phyloP scores from a whole-genome alignment of 2,888 invertebrate species.

The Cremastinae sp. region DNA sequence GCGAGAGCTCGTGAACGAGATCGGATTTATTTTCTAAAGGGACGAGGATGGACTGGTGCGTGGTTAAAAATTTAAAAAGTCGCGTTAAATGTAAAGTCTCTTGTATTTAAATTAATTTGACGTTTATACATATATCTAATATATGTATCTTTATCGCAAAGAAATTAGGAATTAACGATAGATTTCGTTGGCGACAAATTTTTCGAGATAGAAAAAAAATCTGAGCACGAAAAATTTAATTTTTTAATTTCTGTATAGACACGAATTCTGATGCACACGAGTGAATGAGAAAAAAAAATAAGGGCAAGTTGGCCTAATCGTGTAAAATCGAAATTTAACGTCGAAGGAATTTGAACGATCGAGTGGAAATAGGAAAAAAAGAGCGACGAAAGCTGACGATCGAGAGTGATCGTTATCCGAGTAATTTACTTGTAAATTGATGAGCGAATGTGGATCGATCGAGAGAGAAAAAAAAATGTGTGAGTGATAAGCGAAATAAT shows the following conservation, averaged over 20 bases:
- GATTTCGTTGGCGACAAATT: too few species aligned
- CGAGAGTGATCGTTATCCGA: conserved; percentile 18
- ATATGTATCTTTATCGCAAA: conserved; percentile 10
- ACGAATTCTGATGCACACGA: too few species aligned
- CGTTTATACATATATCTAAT: not conserved
- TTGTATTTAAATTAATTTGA: too few species aligned
- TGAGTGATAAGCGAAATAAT: conserved; percentile 34
- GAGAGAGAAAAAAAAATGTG: conserved; percentile 25
- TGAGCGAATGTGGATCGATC: conserved; percentile 28
- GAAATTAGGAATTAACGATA: too few species aligned
- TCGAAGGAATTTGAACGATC: conserved; percentile 26
- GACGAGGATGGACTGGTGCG: conserved; percentile 43
- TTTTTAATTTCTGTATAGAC: too few species aligned
- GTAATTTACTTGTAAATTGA: conserved; percentile 53
- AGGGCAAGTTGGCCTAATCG: conserved; percentile 55
- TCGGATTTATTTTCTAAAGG: conserved; percentile 57
- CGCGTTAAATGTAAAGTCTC: not conserved
- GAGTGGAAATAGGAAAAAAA: conserved; percentile 11
- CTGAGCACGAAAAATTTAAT: not conserved
- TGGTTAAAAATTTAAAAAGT: conserved; percentile 8
- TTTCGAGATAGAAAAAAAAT: not conserved
- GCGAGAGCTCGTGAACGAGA: conserved; percentile 47
- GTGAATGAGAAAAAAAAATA: conserved; percentile 34
- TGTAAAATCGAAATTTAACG: conserved; percentile 21
- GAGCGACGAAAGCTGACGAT: too few species aligned